Base-by-base conservation (phyloP, 2,113 vertebrate genomes). In the Tretioscincus oriximinensis region DNA sequence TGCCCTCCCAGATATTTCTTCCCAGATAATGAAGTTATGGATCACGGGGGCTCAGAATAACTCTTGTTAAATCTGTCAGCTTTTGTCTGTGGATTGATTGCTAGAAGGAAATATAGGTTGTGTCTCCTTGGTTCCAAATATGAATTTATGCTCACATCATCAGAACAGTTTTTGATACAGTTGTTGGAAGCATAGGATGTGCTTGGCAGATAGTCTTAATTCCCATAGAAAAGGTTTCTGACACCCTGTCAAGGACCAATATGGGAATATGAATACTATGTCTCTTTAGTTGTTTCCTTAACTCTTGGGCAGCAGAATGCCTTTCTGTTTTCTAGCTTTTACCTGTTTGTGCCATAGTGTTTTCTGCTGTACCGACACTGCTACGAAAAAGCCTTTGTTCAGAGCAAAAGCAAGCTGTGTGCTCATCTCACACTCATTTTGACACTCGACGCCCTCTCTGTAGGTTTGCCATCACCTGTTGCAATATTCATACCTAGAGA, bases 301-400 rank as follows among this genome's bases (percentile, higher is more conserved):
- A 22, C 77, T 82, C 84, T 68, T 35, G 31, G 5, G 51, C 77
- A 80, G 81, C 24, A 68, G 26, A 67, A 35, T 79, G 85, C 54
- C 73, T 91, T 83, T 68, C 67, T 77, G 66, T 84, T 87, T 76
- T 82, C 18, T 83, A 89, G 83, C 35, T 81, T 86, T 86, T 81
- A 60, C 77, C 87, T 89, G 76, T 88, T 90, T 86, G 67, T 78
- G 86, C 74, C 85, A 78, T 67, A 85, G 81, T 80, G 7, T 72
- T 78, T 69, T 90, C 86, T 88, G 85, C 10, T 84, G 84, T 85
- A 88, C n/a, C 76, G 60, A 63, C 73, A 12, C 26, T 86, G 79
- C 86, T 80, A 81, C 83, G 81, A 91, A 84, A 89, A 80, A 88
- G 65, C 22, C 71, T 90, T 90, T 87, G 85, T 73, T 89, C 79